Conservation (phyloP, 2,888 invertebrate species). For the Ceriagrion tenellum region DNA sequence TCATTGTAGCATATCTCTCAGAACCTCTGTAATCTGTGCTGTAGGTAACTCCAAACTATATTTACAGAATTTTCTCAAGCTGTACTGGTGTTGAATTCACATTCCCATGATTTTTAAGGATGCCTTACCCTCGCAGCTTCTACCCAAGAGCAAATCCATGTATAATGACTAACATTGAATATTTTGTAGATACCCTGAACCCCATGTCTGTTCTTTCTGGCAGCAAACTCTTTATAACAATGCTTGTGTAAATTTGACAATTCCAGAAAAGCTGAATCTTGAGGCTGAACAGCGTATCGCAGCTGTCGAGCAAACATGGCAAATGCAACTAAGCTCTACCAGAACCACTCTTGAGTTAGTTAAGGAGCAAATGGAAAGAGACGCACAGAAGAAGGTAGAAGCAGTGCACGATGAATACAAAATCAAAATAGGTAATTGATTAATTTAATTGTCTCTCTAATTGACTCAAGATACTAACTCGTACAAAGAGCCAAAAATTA, state of each 20-base stretch:
- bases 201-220: background rate
- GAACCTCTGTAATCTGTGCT: no score
- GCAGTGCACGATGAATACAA: conserved; percentile 81
- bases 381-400: conserved; percentile 78
- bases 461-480: background rate
- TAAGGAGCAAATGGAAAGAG: conserved; percentile 79
- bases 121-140: no score
- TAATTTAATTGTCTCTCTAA: background rate
- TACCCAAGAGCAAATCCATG: no score
- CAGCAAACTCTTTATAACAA: background rate
- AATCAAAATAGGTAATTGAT: conserved; percentile 81
- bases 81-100: no score
- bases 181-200: no score
- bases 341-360: conserved; percentile 78
- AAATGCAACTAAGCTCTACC: conserved; percentile 77
- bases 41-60: no score
- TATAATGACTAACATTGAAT: no score
- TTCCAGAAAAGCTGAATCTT: conserved; percentile 77
- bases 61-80: no score
- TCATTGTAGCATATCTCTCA: no score
- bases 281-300: conserved; percentile 75
- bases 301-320: conserved; percentile 55
- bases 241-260: conserved; percentile 35
- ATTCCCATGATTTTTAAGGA: no score
- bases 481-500: background rate